Conservation (phyloP, 2,113 vertebrate species). For the Abramis brama region DNA sequence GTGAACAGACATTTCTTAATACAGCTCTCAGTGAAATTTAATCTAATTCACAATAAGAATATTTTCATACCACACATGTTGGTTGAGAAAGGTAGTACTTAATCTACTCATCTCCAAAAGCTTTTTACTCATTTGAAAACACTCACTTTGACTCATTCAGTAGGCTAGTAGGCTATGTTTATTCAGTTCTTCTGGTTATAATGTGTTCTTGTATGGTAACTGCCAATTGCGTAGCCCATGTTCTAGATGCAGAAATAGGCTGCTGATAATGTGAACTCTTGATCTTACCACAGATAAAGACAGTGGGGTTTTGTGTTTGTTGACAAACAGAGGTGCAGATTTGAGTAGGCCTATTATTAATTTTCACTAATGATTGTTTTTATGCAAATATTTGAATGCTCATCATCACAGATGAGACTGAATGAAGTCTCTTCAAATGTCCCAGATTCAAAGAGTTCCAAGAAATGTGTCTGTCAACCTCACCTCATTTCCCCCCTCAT, state of each 20-base stretch:
- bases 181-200: conserved; percentile 52
- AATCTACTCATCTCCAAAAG: conserved; percentile 36
- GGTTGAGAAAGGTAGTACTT: conserved; percentile 12
- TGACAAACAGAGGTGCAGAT: not conserved
- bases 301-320: not conserved
- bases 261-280: not conserved
- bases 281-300: not conserved
- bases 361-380: not conserved
- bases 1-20: not conserved
- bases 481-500: conserved; percentile 29
- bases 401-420: not conserved
- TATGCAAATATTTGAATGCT: not conserved
- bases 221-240: not conserved
- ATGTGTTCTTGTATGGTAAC: conserved; percentile 29
- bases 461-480: conserved; percentile 41
- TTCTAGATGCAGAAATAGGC: not conserved
- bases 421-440: not conserved
- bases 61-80: conserved; percentile 19
- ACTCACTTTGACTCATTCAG: conserved; percentile 48
- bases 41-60: conserved; percentile 20
- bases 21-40: not conserved
- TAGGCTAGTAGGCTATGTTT: not conserved
- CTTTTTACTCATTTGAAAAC: conserved; percentile 32
- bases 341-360: not conserved
- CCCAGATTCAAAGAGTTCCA: conserved; percentile 44